phyloP scores from a whole-genome alignment of 1,140 invertebrate genomes.

The Thaumatotibia leucotreta region DNA sequence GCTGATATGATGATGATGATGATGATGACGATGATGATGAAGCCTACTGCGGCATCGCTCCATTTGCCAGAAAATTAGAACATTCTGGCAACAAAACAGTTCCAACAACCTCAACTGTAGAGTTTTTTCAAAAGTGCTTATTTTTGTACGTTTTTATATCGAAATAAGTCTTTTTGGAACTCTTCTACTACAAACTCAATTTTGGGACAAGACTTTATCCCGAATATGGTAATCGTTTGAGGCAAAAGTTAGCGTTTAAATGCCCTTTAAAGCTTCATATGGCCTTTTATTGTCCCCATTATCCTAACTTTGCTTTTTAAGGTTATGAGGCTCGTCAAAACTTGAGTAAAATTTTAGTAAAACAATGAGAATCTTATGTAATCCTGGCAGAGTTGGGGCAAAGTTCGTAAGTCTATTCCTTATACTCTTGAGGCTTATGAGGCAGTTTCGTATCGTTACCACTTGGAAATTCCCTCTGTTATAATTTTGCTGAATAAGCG shows the following conservation, averaged over 20 bases:
- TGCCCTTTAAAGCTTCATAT: not conserved
- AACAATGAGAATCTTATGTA: not conserved
- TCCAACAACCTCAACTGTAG: not conserved
- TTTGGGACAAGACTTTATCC: not conserved
- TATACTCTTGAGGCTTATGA: not conserved
- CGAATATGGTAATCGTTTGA: not conserved
- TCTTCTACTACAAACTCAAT: conserved; percentile 5
- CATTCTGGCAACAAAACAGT: conserved; percentile 5
- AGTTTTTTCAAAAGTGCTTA: too few relatives aligned
- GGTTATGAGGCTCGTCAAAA: not conserved
- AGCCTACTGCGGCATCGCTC: not conserved
- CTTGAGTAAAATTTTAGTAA: not conserved
- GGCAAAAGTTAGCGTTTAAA: not conserved
- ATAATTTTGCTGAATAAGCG: not conserved
- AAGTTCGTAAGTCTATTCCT: not conserved
- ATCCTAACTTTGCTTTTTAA: conserved; percentile 3
- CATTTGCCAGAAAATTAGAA: conserved; percentile 1
- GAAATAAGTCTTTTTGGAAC: too few relatives aligned
- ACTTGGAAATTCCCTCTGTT: not conserved
- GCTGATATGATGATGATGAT: too few relatives aligned
- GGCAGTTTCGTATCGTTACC: not conserved
- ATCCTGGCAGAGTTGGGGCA: not conserved
- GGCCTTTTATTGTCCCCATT: not conserved
- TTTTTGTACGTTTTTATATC: too few relatives aligned
- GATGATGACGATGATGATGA: too few relatives aligned